Percentiles rank a stretch among this genome's conserved stretches.
phyloP scores from a whole-genome alignment of 2,113 vertebrate genomes.

The Oxyruncus cristatus region DNA sequence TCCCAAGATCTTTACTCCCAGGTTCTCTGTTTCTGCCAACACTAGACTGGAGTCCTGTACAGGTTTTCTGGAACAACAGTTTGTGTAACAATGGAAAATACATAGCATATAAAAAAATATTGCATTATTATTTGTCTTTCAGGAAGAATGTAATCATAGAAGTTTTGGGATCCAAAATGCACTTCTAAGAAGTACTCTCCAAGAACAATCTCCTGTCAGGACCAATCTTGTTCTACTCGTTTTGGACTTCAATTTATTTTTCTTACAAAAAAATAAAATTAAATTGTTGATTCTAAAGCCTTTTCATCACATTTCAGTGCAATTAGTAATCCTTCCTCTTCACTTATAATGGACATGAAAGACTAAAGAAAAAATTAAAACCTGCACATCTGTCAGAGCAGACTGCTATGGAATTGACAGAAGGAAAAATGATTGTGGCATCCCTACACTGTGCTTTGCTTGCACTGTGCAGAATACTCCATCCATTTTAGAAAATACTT shows the following conservation, averaged over 20 bases:
- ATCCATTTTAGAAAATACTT: not conserved
- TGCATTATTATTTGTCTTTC: not conserved
- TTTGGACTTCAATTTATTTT: not conserved
- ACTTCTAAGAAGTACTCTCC: not conserved
- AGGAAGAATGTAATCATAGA: not conserved
- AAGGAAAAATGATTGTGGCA: not conserved
- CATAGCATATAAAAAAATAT: not conserved
- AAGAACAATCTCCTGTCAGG: not conserved
- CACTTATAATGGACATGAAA: not conserved
- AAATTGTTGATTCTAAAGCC: not conserved
- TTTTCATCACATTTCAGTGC: not conserved
- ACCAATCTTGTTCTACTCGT: not conserved
- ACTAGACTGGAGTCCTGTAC: rapidly evolving
- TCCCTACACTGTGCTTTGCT: not conserved
- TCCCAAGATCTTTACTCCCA: not conserved
- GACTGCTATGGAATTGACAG: not conserved
- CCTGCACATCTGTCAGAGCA: not conserved
- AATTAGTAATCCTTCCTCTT: not conserved
- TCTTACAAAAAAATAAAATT: not conserved
- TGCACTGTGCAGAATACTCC: not conserved
- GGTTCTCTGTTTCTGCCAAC: not conserved
- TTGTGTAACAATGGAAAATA: not conserved
- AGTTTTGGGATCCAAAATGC: not conserved
- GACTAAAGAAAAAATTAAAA: not conserved
- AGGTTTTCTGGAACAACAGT: not conserved